Conservation (phyloP, 2,113 vertebrate genomes). For the Scophthalmus maximus region DNA sequence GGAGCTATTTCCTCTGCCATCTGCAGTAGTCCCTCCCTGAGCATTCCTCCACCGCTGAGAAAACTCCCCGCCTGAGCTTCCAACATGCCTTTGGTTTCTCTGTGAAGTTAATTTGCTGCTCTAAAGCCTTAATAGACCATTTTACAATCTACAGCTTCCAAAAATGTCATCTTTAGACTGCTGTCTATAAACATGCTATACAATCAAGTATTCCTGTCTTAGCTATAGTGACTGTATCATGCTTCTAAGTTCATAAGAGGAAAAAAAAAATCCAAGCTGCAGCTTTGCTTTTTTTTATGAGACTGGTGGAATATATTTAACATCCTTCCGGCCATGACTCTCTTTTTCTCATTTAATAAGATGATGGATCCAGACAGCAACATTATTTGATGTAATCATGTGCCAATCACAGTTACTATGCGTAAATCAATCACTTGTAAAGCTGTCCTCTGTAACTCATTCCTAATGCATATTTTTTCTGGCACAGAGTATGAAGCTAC, state of each 20-base stretch:
- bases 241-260: conserved; percentile 22
- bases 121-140: conserved; percentile 57
- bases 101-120: conserved; percentile 65
- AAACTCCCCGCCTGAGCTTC: conserved; percentile 80
- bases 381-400: conserved; percentile 59
- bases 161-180: conserved; percentile 45
- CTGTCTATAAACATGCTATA: conserved; percentile 59
- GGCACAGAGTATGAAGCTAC: conserved; percentile 40
- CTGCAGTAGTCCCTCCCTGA: conserved; percentile 80
- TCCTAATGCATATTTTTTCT: conserved; percentile 50
- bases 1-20: conserved; percentile 83
- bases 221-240: conserved; percentile 38
- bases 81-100: conserved; percentile 79
- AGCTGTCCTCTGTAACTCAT: conserved; percentile 23
- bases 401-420: conserved; percentile 55
- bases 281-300: background rate
- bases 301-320: conserved; percentile 37
- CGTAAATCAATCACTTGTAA: conserved; percentile 52
- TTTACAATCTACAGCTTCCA: conserved; percentile 56
- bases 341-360: conserved; percentile 44
- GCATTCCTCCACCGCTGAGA: conserved; percentile 84
- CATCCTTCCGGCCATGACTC: conserved; percentile 15
- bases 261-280: conserved; percentile 35
- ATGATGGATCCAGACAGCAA: conserved; percentile 47
- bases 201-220: conserved; percentile 57